These are phyloP conservation scores for Molossus molossus DNA, from an alignment of 2,797 vertebrate species.

Conservation along the genomic window DNA sequence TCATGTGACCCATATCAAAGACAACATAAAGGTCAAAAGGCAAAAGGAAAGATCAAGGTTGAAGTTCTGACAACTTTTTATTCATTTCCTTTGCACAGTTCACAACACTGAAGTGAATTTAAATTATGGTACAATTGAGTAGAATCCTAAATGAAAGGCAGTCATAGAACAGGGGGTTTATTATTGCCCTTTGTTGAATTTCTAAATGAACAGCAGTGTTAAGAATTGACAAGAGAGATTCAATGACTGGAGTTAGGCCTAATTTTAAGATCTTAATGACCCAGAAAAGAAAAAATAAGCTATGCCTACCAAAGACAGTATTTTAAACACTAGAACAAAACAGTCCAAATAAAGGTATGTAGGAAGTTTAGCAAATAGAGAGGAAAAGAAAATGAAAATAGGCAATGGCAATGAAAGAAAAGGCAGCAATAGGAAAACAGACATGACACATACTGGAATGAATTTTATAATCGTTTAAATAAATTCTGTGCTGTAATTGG, in stretches of 20 bases:
- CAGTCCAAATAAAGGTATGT: background rate
- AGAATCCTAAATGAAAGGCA: conserved; percentile 63
- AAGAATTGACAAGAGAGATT: conserved; percentile 33
- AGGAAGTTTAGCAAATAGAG: conserved; percentile 29
- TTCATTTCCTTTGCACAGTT: conserved; percentile 54
- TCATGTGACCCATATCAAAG: conserved; percentile 73
- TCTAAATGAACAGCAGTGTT: conserved; percentile 59
- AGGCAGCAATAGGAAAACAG: conserved; percentile 38
- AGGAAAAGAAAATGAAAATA: background rate
- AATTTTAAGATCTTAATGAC: conserved; percentile 56
- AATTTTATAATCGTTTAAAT: background rate
- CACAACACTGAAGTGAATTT: background rate
- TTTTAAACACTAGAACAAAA: conserved; percentile 28
- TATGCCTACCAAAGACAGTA: conserved; percentile 33
- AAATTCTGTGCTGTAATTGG: background rate
- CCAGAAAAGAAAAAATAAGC: conserved; percentile 32
- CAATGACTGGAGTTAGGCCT: conserved; percentile 18
- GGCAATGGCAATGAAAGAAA: background rate
- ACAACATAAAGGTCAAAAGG: conserved; percentile 54
- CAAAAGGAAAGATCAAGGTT: conserved; percentile 78
- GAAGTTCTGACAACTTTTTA: conserved; percentile 70
- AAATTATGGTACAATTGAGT: conserved; percentile 58
- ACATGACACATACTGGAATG: background rate
- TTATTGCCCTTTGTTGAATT: conserved; percentile 55
- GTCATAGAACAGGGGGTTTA: conserved; percentile 55